Evolutionary conservation across 2,888 invertebrate genomes (phyloP), one percentile per base, ranked within the genome.

Genomic region (Corythucha ciliata): DNA sequence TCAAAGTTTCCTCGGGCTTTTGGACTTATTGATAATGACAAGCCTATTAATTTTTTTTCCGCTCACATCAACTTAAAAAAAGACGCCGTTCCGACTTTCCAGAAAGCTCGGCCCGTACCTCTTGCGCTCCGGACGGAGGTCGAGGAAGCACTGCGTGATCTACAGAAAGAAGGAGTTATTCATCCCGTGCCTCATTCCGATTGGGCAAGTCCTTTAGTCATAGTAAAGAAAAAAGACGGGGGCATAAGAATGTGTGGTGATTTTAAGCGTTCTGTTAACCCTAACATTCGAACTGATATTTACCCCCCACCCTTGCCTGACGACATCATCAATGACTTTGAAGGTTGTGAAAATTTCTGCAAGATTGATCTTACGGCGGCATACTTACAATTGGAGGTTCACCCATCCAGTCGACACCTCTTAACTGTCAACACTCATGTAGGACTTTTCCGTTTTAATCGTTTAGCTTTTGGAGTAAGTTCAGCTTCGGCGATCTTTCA

Each of bases 241-340:
- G 51, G 56, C 4, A 54, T 64, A 7, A 25, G 65, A 47, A 58
- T 66, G n/a, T 65, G 64, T 55, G 60, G 63, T 4, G 63, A 67
- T 60, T 64, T 61, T 36, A 64, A 64, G 49, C 56, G 55, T 37
- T 62, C 64, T 0, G 12, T 62, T 14, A 65, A 66, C 49, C 49
- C 33, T 12, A 53, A 52, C 8, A 40, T 63, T 22, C 53, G 62
- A 32, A 54, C 56, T 18, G 62, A 64, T 20, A 60, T 63, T 36
- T 63, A 62, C 44, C 62, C 62, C 8, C 57, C 66, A 47, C 65
- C 64, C 1, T 47, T 54, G 45, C 55, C 59, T 10, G 62, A 63
- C 18, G 63, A 64, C 37, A 60, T 66, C 42, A 63, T 63, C 55
- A 58, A 61, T 3, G 53, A 54, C 8, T 46, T 66, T 26, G 52